phyloP scores from a whole-genome alignment of 2,797 vertebrate species.

The Hafferia zeledoni region DNA sequence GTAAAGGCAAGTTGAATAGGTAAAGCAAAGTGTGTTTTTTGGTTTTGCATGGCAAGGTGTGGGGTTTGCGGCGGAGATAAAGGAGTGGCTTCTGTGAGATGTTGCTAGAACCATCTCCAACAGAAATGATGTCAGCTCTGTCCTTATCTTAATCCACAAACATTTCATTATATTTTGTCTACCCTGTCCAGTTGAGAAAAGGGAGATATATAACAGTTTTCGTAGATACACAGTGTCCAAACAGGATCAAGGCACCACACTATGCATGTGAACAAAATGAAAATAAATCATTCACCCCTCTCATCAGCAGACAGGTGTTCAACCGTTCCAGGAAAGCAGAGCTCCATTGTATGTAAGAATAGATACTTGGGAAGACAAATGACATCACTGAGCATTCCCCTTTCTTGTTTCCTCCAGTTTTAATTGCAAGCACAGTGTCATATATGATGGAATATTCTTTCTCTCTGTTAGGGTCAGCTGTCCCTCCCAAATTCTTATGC shows the following conservation, averaged over 20 bases:
- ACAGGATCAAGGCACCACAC: background rate
- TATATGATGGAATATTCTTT: background rate
- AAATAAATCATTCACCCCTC: background rate
- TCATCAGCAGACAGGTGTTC: background rate
- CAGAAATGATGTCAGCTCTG: background rate
- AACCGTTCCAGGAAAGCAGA: background rate
- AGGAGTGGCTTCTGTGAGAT: background rate
- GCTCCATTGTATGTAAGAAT: fast-evolving
- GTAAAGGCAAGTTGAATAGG: background rate
- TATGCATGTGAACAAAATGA: background rate
- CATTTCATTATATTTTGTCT: background rate
- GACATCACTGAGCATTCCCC: fast-evolving
- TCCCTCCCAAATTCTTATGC: background rate
- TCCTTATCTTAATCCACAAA: background rate
- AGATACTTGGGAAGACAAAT: background rate
- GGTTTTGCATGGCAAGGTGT: background rate
- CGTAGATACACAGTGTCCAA: background rate
- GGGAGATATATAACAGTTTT: background rate
- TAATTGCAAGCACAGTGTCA: fast-evolving
- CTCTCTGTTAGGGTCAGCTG: background rate
- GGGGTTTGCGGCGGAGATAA: fast-evolving
- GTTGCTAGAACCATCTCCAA: background rate
- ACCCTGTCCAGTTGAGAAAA: background rate
- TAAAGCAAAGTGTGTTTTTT: background rate
- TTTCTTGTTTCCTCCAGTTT: background rate